Percentiles rank a stretch among this genome's conserved stretches.
phyloP scores from a whole-genome alignment of 2,113 vertebrate species.

The Melanerpes formicivorus region DNA sequence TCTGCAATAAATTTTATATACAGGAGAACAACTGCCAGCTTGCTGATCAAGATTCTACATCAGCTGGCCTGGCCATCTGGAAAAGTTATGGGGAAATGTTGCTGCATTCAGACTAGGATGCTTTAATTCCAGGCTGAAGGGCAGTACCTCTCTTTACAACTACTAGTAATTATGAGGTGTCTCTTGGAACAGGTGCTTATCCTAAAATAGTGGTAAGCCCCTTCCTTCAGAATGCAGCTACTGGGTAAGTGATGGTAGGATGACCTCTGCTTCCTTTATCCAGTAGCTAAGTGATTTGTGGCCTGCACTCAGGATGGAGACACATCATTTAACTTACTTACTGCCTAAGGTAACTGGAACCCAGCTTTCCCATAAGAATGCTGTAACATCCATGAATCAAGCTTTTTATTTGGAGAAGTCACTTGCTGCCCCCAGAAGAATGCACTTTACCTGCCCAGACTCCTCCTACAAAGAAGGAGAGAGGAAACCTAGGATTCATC shows the following conservation, averaged over 20 bases:
- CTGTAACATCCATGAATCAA: background rate
- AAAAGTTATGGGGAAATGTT: background rate
- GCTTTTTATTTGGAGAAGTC: background rate
- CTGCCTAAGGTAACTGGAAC: background rate
- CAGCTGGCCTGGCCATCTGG: background rate
- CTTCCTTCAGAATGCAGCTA: background rate
- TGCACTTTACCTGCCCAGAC: background rate
- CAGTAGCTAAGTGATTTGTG: background rate
- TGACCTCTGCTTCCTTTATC: background rate
- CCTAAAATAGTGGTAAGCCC: background rate
- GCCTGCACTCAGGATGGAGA: background rate
- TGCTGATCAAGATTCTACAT: background rate
- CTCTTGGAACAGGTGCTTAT: background rate
- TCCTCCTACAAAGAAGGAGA: background rate
- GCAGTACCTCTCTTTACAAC: background rate
- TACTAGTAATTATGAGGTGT: background rate
- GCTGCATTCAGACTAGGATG: background rate
- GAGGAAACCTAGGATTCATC: background rate
- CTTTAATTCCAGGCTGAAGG: background rate
- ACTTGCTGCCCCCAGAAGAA: background rate
- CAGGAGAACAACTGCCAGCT: background rate
- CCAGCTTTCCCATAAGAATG: background rate
- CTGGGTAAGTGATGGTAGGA: background rate
- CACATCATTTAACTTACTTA: background rate
- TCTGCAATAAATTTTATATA: background rate